Base-by-base conservation (phyloP, 2,888 invertebrate genomes). In the Stictocephala bisonia region DNA sequence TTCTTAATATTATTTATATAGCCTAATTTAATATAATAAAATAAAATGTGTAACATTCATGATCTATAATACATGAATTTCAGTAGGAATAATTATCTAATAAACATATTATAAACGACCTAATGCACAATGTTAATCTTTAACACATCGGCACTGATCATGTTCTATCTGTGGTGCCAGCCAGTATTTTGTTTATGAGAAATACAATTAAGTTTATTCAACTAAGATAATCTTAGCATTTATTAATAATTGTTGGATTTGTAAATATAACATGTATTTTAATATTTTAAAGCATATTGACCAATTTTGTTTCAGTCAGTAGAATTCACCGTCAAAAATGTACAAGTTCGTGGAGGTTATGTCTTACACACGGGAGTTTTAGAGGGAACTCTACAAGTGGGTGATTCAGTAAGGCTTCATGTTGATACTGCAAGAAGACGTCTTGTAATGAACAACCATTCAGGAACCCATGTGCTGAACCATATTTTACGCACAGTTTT, bases 371-470 rank as follows among this genome's bases (percentile, higher is more conserved):
- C 94, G 78, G 99, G 99, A 27, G 91, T 90, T 74, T 89, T 96
- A 11, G 96, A 96, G 84, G 81, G 94, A 22, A 87, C 85, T 0
- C 84, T 99, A 13, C 89, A 87, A 79, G 91, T 95, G 74, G 98
- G 97, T 0, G 98, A 99, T 85, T 88, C 88, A 81, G 87, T 99
- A 48, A 87, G 87, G 72, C 86, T 97, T 51, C 89, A 92, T 78
- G 89, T 99, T 74, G 98, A 99, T 84, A 90, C 90, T 72, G 89
- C 90, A 72, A 90, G 99, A 71, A 88, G 99, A 80, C 89, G 93
- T 80, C 86, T 94, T 29, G 89, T 99, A n/a, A 99, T 99, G 99
- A 97, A 94, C 83, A 99, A 99, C 86, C 97, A 99, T 85, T 94
- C 99, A 48, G 98, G 97, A 22, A 99, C 99, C 0, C 99, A 99